Evolutionary conservation across 2,797 vertebrate species (phyloP), one percentile per base, ranked within the genome.

Genomic region (Odontamblyopus lacepedii): DNA sequence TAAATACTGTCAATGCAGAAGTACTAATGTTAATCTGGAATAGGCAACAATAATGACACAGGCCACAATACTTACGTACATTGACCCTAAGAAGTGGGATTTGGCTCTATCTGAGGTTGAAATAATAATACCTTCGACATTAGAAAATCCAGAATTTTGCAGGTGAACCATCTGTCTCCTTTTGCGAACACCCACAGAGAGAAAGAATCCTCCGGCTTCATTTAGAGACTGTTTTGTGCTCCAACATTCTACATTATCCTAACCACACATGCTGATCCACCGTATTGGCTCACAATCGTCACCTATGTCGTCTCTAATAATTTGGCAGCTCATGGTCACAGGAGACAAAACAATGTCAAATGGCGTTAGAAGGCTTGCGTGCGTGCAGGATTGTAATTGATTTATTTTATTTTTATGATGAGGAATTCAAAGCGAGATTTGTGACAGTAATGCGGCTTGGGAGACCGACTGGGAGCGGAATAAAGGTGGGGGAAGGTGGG

Each of bases 361-460:
- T 85, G 67, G 66, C 53, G 78, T 89, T 76, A 55, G 75, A 75
- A 79, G 76, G 79, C 70, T 29, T 79, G 80, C 57, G 50, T 70
- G 86, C 85, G 81, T 83, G 81, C 66, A 71, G 83, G 79, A 86
- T 86, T 61, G 79, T 92, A 93, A 92, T 92, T 92, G 88, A 92
- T 90, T 91, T 86, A 86, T 89, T 87, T 91, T 65, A 65, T 89
- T 89, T 91, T 91, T 77, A 79, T 88, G 88, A 92, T 86, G 82
- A 78, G 80, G 85, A n/a, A 90, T 89, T 90, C 89, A 88, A 85
- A 89, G 88, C 84, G 91, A 90, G 91, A 93, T 94, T 92, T 93
- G 77, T 90, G 76, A 85, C 86, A 72, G 79, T 92, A 93, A 93
- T 92, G 87, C 85, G 76, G 89, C 89, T 92, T 77, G 83, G 78